Conservation (phyloP, 2,888 invertebrate species). For the Neocrepidodera transversa region DNA sequence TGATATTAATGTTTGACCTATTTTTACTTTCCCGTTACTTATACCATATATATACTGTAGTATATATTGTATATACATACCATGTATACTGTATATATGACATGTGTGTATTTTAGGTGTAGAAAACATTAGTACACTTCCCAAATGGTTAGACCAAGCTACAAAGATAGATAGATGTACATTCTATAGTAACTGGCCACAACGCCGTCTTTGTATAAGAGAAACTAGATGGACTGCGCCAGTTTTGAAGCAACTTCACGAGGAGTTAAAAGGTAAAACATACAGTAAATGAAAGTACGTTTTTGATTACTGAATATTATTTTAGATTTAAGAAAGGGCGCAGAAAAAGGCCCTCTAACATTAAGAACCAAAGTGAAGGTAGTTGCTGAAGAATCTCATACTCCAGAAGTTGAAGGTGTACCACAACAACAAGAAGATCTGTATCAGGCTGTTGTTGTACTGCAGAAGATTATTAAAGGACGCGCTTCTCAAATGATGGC, state of each 20-base stretch:
- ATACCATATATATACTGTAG: no score
- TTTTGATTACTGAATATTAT: not conserved
- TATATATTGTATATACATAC: no score
- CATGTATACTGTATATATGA: no score
- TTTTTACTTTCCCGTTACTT: no score
- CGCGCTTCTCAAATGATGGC: conserved; percentile 77
- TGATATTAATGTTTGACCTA: no score
- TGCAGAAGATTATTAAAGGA: conserved; percentile 75
- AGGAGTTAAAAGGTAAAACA: conserved; percentile 65
- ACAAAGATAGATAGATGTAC: conserved; percentile 59
- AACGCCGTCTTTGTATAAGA: conserved; percentile 64
- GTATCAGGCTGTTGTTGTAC: conserved; percentile 65
- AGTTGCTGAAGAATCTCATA: conserved; percentile 40
- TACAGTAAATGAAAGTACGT: not conserved
- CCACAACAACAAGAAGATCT: conserved; percentile 57
- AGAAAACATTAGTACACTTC: conserved; percentile 61
- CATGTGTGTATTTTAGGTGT: conserved; percentile 64
- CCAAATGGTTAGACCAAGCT: conserved; percentile 61
- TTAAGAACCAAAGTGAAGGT: conserved; percentile 47
- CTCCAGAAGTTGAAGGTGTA: conserved; percentile 52
- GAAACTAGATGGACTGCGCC: conserved; percentile 72
- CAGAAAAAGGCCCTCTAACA: conserved; percentile 40
- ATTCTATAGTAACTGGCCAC: conserved; percentile 55
- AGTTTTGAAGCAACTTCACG: conserved; percentile 66
- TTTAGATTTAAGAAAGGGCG: conserved; percentile 43